Evolutionary conservation across 1,140 invertebrate species (phyloP).

Genomic region (Bemisia tabaci): DNA sequence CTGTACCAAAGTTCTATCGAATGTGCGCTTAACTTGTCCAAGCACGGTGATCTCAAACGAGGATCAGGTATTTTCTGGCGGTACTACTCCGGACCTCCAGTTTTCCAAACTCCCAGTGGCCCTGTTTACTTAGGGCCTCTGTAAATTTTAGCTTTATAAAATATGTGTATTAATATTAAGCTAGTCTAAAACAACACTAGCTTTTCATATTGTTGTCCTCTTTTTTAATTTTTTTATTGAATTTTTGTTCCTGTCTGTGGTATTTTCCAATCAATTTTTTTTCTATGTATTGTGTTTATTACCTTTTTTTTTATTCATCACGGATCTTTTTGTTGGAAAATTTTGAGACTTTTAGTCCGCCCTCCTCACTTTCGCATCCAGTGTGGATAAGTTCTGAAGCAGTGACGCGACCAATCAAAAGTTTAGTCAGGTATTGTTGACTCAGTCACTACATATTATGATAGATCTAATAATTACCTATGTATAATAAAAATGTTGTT

Average conservation of each 20-base stretch:
- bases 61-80: constrained; percentile 35
- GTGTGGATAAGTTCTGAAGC: too few species aligned
- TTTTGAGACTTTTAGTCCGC: too few species aligned
- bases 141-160: not conserved
- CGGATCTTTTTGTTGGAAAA: not conserved
- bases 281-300: not conserved
- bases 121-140: not conserved
- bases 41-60: constrained; percentile 59
- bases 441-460: too few species aligned
- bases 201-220: not conserved
- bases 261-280: not conserved
- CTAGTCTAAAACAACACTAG: not conserved
- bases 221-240: not conserved
- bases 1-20: constrained; percentile 58
- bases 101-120: not conserved
- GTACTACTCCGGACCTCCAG: not conserved
- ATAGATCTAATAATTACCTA: too few species aligned
- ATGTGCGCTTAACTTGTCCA: constrained; percentile 62
- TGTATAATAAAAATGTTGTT: too few species aligned
- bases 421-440: too few species aligned
- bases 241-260: not conserved
- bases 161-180: not conserved
- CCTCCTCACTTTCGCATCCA: too few species aligned
- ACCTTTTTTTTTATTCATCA: not conserved
- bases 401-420: too few species aligned